These are phyloP conservation scores for Dryobotodes eremita DNA, from an alignment of 2,888 invertebrate genomes.

Conservation along the genomic window DNA sequence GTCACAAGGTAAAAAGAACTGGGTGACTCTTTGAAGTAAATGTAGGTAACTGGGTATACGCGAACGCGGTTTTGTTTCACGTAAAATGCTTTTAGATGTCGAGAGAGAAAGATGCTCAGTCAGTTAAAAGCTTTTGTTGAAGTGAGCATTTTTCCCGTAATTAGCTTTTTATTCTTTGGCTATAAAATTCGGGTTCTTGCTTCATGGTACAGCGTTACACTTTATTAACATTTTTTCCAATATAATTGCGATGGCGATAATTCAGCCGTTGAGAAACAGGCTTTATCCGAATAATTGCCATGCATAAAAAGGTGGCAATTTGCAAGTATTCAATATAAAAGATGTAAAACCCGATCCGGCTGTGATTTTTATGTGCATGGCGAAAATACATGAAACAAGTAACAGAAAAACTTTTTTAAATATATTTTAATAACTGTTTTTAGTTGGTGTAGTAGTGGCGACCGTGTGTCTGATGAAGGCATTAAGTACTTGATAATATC, in stretches of 20 bases:
- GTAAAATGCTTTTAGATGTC: constrained; percentile 25
- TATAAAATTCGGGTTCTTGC: not conserved
- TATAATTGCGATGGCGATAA: constrained; percentile 34
- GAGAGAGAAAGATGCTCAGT: constrained; percentile 6
- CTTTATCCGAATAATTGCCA: constrained; percentile 58
- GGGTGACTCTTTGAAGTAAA: constrained; percentile 75
- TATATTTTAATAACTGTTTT: constrained; percentile 12
- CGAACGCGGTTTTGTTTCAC: constrained; percentile 24
- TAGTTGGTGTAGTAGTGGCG: constrained; percentile 17
- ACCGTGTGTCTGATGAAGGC: constrained; percentile 42
- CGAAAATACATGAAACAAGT: constrained; percentile 30
- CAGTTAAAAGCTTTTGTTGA: constrained; percentile 2
- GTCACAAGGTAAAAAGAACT: constrained; percentile 76
- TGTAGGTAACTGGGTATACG: constrained; percentile 78
- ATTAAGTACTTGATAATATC: constrained; percentile 41
- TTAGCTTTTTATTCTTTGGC: not conserved
- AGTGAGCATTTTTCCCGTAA: constrained; percentile 29
- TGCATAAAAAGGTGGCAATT: constrained; percentile 59
- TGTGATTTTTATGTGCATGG: constrained; percentile 47
- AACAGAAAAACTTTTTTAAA: constrained; percentile 16
- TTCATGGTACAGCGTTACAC: constrained; percentile 25
- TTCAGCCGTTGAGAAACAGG: constrained; percentile 46
- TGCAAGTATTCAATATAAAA: constrained; percentile 52
- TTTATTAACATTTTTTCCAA: constrained; percentile 20
- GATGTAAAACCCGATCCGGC: constrained; percentile 49